phyloP scores from a whole-genome alignment of 1,140 invertebrate species.

The Hycleus phaleratus region DNA sequence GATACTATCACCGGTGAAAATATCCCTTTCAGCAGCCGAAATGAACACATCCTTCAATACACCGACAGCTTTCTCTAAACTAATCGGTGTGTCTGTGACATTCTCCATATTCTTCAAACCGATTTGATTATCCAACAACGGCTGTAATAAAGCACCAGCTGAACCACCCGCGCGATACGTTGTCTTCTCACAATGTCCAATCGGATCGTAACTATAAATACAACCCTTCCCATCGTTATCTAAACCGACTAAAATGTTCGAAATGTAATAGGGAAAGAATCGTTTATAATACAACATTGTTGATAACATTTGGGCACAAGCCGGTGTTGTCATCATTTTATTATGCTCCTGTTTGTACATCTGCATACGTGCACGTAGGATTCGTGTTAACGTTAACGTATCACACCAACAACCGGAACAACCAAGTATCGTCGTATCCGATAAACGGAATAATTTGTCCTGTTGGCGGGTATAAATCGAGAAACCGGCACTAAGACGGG shows the following conservation, averaged over 20 bases:
- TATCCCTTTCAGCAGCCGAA: slow-evolving; percentile 94
- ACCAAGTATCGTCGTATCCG: slow-evolving; percentile 77
- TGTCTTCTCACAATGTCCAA: slow-evolving; percentile 83
- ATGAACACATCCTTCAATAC: slow-evolving; percentile 94
- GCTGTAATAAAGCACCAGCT: slow-evolving; percentile 70
- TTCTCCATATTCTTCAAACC: slow-evolving; percentile 77
- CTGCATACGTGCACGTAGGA: slow-evolving; percentile 81
- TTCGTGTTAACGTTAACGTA: slow-evolving; percentile 82
- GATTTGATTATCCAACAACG: slow-evolving; percentile 84
- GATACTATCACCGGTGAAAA: slow-evolving; percentile 91
- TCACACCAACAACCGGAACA: slow-evolving; percentile 96
- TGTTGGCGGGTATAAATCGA: slow-evolving; percentile 83
- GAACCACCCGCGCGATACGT: slow-evolving; percentile 80
- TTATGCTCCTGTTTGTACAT: slow-evolving; percentile 95
- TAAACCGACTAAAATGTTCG: slow-evolving; percentile 87
- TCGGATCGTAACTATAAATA: slow-evolving; percentile 94
- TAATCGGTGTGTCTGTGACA: slow-evolving; percentile 55
- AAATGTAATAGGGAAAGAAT: slow-evolving; percentile 98
- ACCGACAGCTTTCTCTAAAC: slow-evolving; percentile 70
- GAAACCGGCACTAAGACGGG: slow-evolving; percentile 85
- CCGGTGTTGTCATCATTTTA: slow-evolving; percentile 85
- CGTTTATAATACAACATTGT: slow-evolving; percentile 94
- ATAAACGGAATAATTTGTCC: slow-evolving; percentile 74
- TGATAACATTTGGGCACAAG: slow-evolving; percentile 91
- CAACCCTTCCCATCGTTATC: slow-evolving; percentile 84